Evolutionary conservation across 2,888 invertebrate species (phyloP), one percentile per base, ranked within the genome.

Genomic region (Incurvaria masculella): DNA sequence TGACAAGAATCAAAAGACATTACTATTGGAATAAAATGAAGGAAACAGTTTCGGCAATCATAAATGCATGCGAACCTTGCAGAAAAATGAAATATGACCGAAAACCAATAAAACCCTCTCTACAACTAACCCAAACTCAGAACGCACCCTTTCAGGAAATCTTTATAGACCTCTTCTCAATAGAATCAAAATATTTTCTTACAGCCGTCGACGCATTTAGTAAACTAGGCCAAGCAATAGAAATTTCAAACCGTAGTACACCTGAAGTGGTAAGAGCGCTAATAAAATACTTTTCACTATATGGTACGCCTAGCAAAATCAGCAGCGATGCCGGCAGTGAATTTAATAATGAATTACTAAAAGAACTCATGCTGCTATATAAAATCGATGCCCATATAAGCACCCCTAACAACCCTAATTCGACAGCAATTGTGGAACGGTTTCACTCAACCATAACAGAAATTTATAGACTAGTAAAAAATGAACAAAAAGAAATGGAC

Each of bases 381-480:
- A 59, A 58, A 53, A 53, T 57, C 5, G 46, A 59, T 1, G 45
- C 59, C 23, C 56, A 59, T 10, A 53, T 55, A 11, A 49, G 56
- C 0, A 59, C 57, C 1, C 53, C 57, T 1, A 50, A 57, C 21
- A 57, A 57, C 21, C 57, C 57, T 1, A 56, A 55, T 33, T 58
- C 55, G 0, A 57, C 55, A 51, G 56, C 53, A 11, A 39, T 56
- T 2, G 33, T 59, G 1, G 56, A 58, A 51, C 39, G 58, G 16
- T 58, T 59, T 18, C 58, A 60, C 17, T 55, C 52, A 0, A 58
- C 57, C 2, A 45, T 58, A 1, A 46, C 54, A 20, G 57, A 58
- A 48, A 58, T 60, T 2, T 58, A 59, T 40, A 43, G 57, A 11
- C 21, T 60, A 18, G 58, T 57, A 1, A 59, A 59, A 46, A 57